phyloP scores from a whole-genome alignment of 2,113 vertebrate genomes.

The Mionectes macconnelli region DNA sequence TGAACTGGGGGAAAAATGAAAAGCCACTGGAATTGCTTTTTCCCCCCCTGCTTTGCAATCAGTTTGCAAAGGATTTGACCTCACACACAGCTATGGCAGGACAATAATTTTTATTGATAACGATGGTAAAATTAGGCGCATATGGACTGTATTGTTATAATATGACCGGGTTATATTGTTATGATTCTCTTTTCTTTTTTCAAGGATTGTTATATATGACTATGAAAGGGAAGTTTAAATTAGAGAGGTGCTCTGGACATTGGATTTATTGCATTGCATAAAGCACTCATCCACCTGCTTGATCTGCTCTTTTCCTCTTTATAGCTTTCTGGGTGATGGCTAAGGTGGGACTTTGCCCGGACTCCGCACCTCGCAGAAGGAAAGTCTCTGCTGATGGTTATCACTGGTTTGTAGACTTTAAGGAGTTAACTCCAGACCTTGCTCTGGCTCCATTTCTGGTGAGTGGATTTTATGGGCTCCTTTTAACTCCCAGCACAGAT shows the following conservation, averaged over 20 bases:
- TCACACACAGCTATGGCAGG: neutral
- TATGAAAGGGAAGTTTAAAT: neutral
- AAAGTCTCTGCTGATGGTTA: neutral
- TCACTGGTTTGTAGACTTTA: neutral
- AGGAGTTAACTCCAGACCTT: slow-evolving; percentile 55
- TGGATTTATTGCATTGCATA: slow-evolving; percentile 20
- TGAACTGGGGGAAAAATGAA: neutral
- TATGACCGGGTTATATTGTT: neutral
- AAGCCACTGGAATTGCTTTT: neutral
- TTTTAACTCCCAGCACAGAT: slow-evolving; percentile 52
- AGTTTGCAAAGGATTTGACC: neutral
- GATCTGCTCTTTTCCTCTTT: slow-evolving; percentile 10
- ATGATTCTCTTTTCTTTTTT: neutral
- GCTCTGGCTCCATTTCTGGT: slow-evolving; percentile 7
- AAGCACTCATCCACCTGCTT: slow-evolving; percentile 9
- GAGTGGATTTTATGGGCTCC: slow-evolving; percentile 47
- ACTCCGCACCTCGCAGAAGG: neutral
- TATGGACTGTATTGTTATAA: neutral
- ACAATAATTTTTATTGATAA: neutral
- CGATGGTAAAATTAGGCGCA: neutral
- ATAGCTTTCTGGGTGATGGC: slow-evolving; percentile 1
- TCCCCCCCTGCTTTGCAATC: neutral
- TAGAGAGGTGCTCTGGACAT: neutral
- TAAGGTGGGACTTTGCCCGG: slow-evolving; percentile 29
- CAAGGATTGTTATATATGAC: neutral